Conservation (phyloP, 2,888 invertebrate species). For the Mythimna ferrago region DNA sequence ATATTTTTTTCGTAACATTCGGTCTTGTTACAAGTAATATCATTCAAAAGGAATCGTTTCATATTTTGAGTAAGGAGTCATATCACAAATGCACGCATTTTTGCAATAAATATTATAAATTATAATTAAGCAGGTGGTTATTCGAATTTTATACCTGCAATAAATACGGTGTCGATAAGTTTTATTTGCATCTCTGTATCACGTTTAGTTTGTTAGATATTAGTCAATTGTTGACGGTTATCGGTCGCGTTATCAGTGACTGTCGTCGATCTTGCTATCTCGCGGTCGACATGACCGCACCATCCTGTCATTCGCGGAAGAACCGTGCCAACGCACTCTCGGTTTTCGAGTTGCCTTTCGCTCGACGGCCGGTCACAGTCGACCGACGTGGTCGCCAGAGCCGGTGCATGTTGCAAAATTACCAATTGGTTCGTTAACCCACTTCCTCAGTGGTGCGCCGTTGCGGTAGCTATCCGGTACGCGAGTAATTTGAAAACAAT, state of each 20-base stretch:
- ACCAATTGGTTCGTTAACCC: conserved; percentile 85
- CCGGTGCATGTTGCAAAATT: conserved; percentile 85
- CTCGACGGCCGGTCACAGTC: conserved; percentile 79
- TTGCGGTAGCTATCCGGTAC: conserved; percentile 73
- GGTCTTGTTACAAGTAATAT: conserved; percentile 17
- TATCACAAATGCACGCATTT: conserved; percentile 1
- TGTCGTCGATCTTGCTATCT: conserved; percentile 86
- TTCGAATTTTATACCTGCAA: conserved; percentile 22
- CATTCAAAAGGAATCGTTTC: conserved; percentile 7
- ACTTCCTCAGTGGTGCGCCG: conserved; percentile 77
- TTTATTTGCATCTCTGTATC: conserved; percentile 56
- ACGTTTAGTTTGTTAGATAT: conserved; percentile 60
- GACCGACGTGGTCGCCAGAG: conserved; percentile 76
- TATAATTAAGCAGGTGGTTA: conserved; percentile 17
- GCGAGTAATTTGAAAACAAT: conserved; percentile 78
- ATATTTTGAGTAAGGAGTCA: background rate
- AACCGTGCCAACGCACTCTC: conserved; percentile 86
- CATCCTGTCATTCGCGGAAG: conserved; percentile 86
- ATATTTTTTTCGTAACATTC: conserved; percentile 61
- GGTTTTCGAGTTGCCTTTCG: conserved; percentile 86
- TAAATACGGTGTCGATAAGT: conserved; percentile 37
- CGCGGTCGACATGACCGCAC: conserved; percentile 78
- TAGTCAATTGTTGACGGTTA: conserved; percentile 77
- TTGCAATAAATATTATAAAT: background rate
- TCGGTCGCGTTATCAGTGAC: conserved; percentile 83